Conservation (phyloP, 2,888 invertebrate species). For the Chalcosyrphus nemorum region DNA sequence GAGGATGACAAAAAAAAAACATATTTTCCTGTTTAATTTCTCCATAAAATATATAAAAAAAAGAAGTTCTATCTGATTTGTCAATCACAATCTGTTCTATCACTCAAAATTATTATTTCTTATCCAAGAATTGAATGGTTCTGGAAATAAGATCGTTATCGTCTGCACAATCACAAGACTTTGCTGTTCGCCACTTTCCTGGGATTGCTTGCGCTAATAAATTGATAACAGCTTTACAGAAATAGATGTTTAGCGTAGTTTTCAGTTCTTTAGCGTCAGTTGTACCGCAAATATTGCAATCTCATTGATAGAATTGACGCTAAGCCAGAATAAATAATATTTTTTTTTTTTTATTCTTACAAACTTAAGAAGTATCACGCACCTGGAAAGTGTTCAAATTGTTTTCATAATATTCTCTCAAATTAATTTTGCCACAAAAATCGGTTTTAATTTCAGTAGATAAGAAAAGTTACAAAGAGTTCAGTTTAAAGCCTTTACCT, state of each 20-base stretch:
- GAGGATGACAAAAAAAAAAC: background rate
- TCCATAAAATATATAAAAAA: too few species aligned
- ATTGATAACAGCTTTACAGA: background rate
- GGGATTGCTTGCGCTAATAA: background rate
- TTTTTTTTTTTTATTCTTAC: background rate
- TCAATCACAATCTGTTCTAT: background rate
- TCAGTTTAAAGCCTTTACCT: background rate
- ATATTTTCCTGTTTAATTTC: background rate
- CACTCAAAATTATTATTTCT: background rate
- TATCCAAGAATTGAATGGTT: background rate
- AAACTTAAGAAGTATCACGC: background rate
- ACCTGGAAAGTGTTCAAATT: background rate
- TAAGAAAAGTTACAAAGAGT: background rate
- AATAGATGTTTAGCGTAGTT: conserved; percentile 2
- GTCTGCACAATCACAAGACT: background rate
- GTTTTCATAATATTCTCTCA: too few species aligned
- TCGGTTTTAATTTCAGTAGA: background rate
- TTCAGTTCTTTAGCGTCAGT: background rate
- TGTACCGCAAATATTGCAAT: background rate
- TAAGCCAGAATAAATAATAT: background rate
- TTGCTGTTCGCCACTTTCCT: background rate
- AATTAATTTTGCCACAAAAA: background rate
- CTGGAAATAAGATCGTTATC: background rate
- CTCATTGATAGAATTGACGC: background rate
- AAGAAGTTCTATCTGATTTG: background rate